Evolutionary conservation across 1,140 invertebrate genomes (phyloP).

Genomic region (Zaprionus inermis): DNA sequence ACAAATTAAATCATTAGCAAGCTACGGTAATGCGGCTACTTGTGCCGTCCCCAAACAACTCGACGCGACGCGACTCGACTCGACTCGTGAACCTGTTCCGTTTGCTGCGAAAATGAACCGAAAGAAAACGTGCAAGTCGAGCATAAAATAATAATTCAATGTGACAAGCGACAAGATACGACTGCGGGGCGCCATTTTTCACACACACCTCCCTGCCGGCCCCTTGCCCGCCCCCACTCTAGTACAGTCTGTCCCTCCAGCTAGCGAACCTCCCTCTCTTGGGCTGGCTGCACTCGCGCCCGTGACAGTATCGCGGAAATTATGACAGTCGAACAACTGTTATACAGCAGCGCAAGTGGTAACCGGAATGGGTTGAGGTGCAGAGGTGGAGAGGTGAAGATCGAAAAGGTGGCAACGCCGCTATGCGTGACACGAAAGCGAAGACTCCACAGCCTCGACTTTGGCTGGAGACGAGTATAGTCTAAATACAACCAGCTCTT

Average conservation of each 20-base stretch:
- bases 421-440: background rate
- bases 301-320: slow-evolving; percentile 69
- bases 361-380: background rate
- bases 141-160: slow-evolving; percentile 82
- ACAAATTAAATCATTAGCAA: slow-evolving; percentile 69
- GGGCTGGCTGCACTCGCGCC: slow-evolving; percentile 50
- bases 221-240: background rate
- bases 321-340: slow-evolving; percentile 72
- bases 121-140: slow-evolving; percentile 39
- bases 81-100: slow-evolving; percentile 60
- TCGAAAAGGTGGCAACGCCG: background rate
- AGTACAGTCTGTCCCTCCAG: background rate
- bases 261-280: background rate
- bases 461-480: no score
- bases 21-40: slow-evolving; percentile 37
- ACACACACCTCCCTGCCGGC: slow-evolving; percentile 42
- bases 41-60: slow-evolving; percentile 1
- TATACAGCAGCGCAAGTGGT: slow-evolving; percentile 11
- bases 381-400: background rate
- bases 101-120: slow-evolving; percentile 38
- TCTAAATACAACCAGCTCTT: no score
- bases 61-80: no score
- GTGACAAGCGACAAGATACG: slow-evolving; percentile 77
- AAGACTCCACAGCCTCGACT: no score
- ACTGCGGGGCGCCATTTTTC: slow-evolving; percentile 73